These are phyloP conservation scores for Tenthredo amoena DNA, from an alignment of 2,888 invertebrate genomes.

Conservation along the genomic window DNA sequence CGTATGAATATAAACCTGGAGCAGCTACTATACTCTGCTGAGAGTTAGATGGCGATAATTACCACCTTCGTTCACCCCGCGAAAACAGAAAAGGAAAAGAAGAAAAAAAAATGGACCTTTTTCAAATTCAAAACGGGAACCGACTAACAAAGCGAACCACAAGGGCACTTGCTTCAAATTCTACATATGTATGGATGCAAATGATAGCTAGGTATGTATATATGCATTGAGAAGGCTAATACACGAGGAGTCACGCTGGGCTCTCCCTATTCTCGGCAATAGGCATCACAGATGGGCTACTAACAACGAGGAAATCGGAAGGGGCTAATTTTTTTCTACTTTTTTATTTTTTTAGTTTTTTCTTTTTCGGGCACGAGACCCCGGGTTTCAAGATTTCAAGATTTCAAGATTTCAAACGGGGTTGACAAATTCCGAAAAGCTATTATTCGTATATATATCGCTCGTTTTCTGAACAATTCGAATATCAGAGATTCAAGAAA, in stretches of 20 bases:
- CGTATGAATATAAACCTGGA: background rate
- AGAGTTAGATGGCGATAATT: background rate
- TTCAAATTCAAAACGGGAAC: constrained; percentile 8
- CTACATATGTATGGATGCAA: constrained; percentile 6
- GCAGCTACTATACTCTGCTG: background rate
- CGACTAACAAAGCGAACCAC: background rate
- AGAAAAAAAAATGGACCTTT: background rate
- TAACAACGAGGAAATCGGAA: constrained; percentile 7
- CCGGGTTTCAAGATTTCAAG: background rate
- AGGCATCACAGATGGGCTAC: constrained; percentile 40
- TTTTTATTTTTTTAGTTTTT: background rate
- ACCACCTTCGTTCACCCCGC: background rate
- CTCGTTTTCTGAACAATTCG: background rate
- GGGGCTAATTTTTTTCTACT: background rate
- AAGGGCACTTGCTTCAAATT: constrained; percentile 17
- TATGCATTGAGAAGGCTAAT: constrained; percentile 68
- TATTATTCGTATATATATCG: background rate
- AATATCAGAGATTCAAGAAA: too few species aligned
- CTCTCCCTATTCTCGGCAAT: constrained; percentile 45
- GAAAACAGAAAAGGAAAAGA: background rate
- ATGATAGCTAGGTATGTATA: background rate
- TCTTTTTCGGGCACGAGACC: background rate
- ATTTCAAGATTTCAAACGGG: background rate
- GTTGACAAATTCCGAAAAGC: background rate
- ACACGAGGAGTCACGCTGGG: constrained; percentile 68